Evolutionary conservation across 2,888 invertebrate species (phyloP).

Genomic region (Amphipoea lucens): DNA sequence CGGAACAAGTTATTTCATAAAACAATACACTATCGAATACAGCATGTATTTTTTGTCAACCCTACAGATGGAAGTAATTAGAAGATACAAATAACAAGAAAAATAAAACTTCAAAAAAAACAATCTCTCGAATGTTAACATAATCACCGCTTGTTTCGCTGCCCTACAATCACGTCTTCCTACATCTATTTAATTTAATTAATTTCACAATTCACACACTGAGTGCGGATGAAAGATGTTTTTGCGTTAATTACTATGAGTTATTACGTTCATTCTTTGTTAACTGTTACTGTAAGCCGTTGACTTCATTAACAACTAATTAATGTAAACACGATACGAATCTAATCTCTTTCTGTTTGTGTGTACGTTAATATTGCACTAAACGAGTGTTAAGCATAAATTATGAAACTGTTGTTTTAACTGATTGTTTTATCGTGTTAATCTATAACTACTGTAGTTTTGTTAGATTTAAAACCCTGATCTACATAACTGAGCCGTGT

Average conservation of each 20-base stretch:
- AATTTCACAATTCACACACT: slow-evolving; percentile 71
- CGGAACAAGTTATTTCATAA: not conserved
- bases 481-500: slow-evolving; percentile 56
- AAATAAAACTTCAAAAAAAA: slow-evolving; percentile 7
- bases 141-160: slow-evolving; percentile 48
- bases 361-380: slow-evolving; percentile 67
- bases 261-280: slow-evolving; percentile 71
- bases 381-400: slow-evolving; percentile 68
- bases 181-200: slow-evolving; percentile 68
- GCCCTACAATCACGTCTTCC: slow-evolving; percentile 56
- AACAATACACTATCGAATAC: not conserved
- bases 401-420: slow-evolving; percentile 70
- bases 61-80: not conserved
- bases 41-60: not conserved
- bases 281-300: slow-evolving; percentile 72
- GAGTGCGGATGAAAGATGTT: slow-evolving; percentile 68
- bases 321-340: slow-evolving; percentile 76
- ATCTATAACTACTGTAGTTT: slow-evolving; percentile 59
- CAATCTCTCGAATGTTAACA: not conserved
- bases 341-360: slow-evolving; percentile 72
- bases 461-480: slow-evolving; percentile 62
- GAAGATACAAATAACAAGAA: slow-evolving; percentile 14
- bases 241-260: slow-evolving; percentile 69
- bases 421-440: slow-evolving; percentile 71
- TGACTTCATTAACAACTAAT: slow-evolving; percentile 79